These are phyloP conservation scores for Cydia amplana DNA, from an alignment of 1,140 invertebrate species.

Conservation along the genomic window DNA sequence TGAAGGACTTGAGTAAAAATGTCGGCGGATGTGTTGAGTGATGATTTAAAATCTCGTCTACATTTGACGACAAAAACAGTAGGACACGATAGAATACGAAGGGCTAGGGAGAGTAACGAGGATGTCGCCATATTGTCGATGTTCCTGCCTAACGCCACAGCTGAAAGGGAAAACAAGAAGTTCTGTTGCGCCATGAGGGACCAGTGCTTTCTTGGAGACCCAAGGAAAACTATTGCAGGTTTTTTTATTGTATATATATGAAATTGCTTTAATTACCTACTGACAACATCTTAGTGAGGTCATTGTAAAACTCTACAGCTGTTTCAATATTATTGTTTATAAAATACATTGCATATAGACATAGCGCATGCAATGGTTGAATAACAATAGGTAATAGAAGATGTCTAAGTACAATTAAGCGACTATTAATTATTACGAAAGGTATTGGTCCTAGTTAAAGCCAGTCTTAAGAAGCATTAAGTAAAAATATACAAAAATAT, in stretches of 20 bases:
- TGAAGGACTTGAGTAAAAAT: slow-evolving; percentile 69
- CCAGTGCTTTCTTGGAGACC: slow-evolving; percentile 88
- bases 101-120: slow-evolving; percentile 89
- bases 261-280: not conserved
- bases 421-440: not conserved
- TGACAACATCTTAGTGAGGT: not conserved
- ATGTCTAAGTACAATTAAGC: no score
- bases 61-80: slow-evolving; percentile 87
- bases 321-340: slow-evolving; percentile 8
- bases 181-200: slow-evolving; percentile 88
- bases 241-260: slow-evolving; percentile 46
- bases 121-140: slow-evolving; percentile 92
- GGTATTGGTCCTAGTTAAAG: not conserved
- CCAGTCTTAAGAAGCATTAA: not conserved
- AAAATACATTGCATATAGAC: not conserved
- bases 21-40: slow-evolving; percentile 87
- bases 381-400: no score
- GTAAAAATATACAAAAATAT: slow-evolving; percentile 12
- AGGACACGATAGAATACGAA: slow-evolving; percentile 86
- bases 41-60: slow-evolving; percentile 86
- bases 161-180: slow-evolving; percentile 84
- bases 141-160: slow-evolving; percentile 85
- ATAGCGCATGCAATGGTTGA: not conserved
- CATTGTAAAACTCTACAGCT: not conserved
- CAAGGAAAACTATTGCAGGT: slow-evolving; percentile 88